phyloP scores from a whole-genome alignment of 2,113 vertebrate genomes.

The Bungarus multicinctus region DNA sequence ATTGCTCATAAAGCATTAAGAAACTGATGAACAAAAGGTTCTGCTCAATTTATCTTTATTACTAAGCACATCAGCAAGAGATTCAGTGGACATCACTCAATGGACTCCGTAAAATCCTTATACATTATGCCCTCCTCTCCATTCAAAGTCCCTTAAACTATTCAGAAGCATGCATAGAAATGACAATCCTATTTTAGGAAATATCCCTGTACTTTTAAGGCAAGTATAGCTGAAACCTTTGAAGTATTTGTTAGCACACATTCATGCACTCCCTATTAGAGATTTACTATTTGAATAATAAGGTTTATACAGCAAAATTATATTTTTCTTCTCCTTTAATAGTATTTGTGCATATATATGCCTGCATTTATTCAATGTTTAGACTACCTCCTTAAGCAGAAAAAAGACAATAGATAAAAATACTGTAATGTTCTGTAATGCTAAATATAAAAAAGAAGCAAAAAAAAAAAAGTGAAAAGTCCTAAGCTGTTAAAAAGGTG shows the following conservation, averaged over 20 bases:
- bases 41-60: slow-evolving; percentile 58
- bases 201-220: not conserved
- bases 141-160: not conserved
- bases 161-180: not conserved
- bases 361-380: not conserved
- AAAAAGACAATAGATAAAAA: not conserved
- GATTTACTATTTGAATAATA: not conserved
- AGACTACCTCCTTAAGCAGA: not conserved
- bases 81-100: slow-evolving; percentile 31
- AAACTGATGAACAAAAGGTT: slow-evolving; percentile 42
- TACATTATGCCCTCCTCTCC: not conserved
- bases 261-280: not conserved
- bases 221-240: not conserved
- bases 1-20: slow-evolving; percentile 42
- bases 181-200: not conserved
- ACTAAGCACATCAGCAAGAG: slow-evolving; percentile 35
- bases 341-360: not conserved
- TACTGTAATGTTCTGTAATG: not conserved
- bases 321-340: not conserved
- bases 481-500: not conserved
- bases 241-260: not conserved
- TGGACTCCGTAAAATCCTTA: not conserved
- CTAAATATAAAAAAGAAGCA: not conserved
- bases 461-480: not conserved
- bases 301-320: not conserved